Conservation (phyloP, 2,113 vertebrate genomes). For the Colossoma macropomum region DNA sequence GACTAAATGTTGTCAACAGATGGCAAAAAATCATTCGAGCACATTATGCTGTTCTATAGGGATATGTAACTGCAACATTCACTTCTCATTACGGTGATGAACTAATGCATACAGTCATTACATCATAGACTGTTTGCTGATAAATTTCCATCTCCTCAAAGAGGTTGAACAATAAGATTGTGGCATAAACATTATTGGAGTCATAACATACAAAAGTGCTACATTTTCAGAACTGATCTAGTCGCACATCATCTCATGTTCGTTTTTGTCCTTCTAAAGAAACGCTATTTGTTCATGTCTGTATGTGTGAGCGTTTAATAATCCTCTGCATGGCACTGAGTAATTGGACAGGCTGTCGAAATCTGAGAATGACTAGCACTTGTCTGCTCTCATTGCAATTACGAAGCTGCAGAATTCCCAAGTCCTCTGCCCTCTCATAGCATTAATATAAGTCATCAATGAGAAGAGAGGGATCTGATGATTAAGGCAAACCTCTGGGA, state of each 20-base stretch:
- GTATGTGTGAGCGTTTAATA: neutral
- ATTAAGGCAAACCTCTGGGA: constrained; percentile 25
- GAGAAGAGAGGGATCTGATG: constrained; percentile 3
- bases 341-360: constrained; percentile 34
- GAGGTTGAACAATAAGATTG: neutral
- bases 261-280: neutral
- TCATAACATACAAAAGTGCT: neutral
- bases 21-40: constrained; percentile 73
- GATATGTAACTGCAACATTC: constrained; percentile 66
- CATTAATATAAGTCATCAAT: constrained; percentile 34
- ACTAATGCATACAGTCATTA: constrained; percentile 67
- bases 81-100: constrained; percentile 65
- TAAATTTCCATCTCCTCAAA: constrained; percentile 47
- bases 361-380: constrained; percentile 5
- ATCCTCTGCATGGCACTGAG: constrained; percentile 17
- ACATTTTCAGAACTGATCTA: neutral
- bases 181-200: neutral
- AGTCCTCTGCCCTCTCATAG: constrained; percentile 23
- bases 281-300: neutral
- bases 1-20: constrained; percentile 77
- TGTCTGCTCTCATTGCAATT: constrained; percentile 32
- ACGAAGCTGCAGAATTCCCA: neutral
- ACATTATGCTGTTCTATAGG: constrained; percentile 65
- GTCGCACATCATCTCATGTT: neutral
- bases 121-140: constrained; percentile 59